A percentile compares a stretch with the other conserved stretches of the same genome.
Evolutionary conservation across 2,888 invertebrate genomes (phyloP).

Genomic region (Agrilus cyanescens): DNA sequence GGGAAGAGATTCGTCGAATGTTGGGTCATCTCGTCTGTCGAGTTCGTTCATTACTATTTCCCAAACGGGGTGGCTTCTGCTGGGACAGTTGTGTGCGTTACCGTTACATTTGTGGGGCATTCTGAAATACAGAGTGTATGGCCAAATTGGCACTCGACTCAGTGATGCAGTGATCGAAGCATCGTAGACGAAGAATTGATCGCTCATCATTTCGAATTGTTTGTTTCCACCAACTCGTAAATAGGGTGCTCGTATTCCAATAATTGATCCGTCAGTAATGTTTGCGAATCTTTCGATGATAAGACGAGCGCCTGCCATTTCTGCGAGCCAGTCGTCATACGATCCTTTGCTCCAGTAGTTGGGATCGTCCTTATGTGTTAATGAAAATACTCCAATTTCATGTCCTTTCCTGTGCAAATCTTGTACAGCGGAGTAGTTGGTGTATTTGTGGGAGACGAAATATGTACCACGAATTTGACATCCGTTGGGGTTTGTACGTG

Average conservation of each 20-base stretch:
- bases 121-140: constrained; percentile 91
- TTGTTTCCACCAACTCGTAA: constrained; percentile 85
- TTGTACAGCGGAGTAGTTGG: constrained; percentile 82
- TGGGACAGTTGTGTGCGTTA: constrained; percentile 87
- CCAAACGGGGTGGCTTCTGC: constrained; percentile 85
- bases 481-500: constrained; percentile 77
- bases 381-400: constrained; percentile 83
- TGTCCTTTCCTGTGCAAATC: constrained; percentile 82
- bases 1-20: constrained; percentile 84
- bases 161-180: constrained; percentile 87
- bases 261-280: constrained; percentile 83
- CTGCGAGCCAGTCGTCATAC: constrained; percentile 87
- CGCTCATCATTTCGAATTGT: constrained; percentile 95
- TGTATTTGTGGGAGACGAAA: constrained; percentile 87
- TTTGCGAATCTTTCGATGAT: constrained; percentile 84
- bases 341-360: constrained; percentile 79
- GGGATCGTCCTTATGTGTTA: constrained; percentile 87
- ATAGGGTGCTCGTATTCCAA: constrained; percentile 80
- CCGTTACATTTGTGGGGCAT: constrained; percentile 94
- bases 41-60: constrained; percentile 95
- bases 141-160: constrained; percentile 88
- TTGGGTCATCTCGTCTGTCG: constrained; percentile 86
- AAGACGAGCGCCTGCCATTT: constrained; percentile 84
- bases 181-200: constrained; percentile 89
- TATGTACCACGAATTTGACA: constrained; percentile 82